Conservation (phyloP, 2,113 vertebrate genomes). For the Larimichthys crocea region DNA sequence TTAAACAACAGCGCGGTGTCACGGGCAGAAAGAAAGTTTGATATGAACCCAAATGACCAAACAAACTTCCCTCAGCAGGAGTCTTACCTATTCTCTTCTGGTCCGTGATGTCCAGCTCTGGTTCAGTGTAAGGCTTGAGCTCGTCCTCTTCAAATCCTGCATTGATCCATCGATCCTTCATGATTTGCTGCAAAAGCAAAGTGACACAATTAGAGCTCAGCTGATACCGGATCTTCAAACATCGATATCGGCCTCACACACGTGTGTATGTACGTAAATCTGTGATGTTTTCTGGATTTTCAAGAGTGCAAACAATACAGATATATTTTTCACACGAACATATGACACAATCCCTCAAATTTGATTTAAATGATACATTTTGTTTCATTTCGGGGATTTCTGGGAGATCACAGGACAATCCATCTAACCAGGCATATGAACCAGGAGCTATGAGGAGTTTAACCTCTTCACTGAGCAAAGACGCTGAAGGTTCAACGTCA, state of each 20-base stretch:
- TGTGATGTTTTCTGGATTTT: neutral
- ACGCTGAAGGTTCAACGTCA: too few species aligned
- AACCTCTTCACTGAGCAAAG: too few species aligned
- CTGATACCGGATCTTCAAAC: neutral
- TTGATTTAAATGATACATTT: too few species aligned
- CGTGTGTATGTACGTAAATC: neutral
- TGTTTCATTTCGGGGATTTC: too few species aligned
- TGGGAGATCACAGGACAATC: too few species aligned
- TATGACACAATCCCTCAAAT: too few species aligned
- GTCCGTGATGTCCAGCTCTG: constrained; percentile 96
- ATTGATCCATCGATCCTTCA: constrained; percentile 99
- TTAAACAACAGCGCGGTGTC: neutral
- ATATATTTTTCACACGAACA: too few species aligned
- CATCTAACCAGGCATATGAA: too few species aligned
- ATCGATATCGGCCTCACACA: too few species aligned
- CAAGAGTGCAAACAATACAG: too few species aligned
- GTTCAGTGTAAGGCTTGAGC: constrained; percentile 95
- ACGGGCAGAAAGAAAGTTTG: neutral
- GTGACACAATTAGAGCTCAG: neutral
- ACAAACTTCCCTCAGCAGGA: constrained; percentile 6
- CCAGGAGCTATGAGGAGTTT: too few species aligned
- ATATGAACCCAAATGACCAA: neutral
- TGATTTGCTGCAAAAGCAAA: constrained; percentile 91
- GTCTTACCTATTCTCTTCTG: constrained; percentile 97
- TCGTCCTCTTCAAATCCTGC: constrained; percentile 96